phyloP scores from a whole-genome alignment of 1,140 invertebrate genomes.

The Aphaenogaster ashmeadi region DNA sequence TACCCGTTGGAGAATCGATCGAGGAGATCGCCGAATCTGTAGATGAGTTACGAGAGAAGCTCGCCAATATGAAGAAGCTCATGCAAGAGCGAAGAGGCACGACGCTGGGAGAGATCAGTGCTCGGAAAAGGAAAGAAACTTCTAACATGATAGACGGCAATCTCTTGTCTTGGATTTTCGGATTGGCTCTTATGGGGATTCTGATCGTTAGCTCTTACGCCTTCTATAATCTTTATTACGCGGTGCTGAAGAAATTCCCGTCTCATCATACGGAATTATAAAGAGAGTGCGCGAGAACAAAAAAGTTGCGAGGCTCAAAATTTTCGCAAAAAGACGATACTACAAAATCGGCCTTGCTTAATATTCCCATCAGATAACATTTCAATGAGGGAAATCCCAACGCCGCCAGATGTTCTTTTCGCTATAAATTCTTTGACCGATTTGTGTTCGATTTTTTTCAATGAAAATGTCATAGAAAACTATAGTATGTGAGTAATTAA shows the following conservation, averaged over 20 bases:
- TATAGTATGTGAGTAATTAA: not conserved
- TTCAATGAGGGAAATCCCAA: not conserved
- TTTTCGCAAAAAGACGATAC: not conserved
- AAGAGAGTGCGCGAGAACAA: slow-evolving; percentile 63
- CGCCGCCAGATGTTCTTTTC: not conserved
- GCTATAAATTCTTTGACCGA: not conserved
- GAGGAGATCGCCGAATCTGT: slow-evolving; percentile 91
- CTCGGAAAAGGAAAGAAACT: slow-evolving; percentile 84
- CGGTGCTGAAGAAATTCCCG: slow-evolving; percentile 93
- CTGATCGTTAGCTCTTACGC: slow-evolving; percentile 93
- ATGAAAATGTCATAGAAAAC: not conserved
- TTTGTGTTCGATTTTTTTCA: not conserved
- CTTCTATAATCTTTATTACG: slow-evolving; percentile 94
- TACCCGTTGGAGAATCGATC: slow-evolving; percentile 79
- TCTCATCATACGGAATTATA: slow-evolving; percentile 92
- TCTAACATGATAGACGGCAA: slow-evolving; percentile 92
- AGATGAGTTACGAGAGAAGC: slow-evolving; percentile 91
- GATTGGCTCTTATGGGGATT: slow-evolving; percentile 92
- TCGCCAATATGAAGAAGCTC: slow-evolving; percentile 92
- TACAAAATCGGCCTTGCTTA: not conserved
- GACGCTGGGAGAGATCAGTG: slow-evolving; percentile 85
- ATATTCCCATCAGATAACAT: not conserved
- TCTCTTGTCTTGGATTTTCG: slow-evolving; percentile 93
- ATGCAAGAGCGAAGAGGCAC: slow-evolving; percentile 91
- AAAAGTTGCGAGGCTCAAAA: not conserved